Conservation (phyloP, 2,797 vertebrate species). For the Meda fulgida region DNA sequence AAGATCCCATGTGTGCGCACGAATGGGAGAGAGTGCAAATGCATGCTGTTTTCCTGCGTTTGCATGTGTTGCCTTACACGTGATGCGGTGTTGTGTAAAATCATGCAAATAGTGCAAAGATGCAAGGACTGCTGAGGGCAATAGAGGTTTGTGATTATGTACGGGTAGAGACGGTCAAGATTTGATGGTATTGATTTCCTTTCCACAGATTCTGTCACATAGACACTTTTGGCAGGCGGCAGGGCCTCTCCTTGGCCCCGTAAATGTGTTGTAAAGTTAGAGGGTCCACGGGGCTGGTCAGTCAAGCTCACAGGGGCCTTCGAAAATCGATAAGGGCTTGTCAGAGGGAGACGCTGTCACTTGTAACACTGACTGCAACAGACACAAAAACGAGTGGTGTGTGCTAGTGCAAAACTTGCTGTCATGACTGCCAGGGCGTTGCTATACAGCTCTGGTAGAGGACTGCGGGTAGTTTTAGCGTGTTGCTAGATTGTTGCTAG, state of each 20-base stretch:
- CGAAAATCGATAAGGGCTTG: constrained; percentile 87
- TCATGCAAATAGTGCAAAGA: constrained; percentile 2
- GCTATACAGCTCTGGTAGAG: constrained; percentile 49
- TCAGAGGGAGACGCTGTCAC: constrained; percentile 82
- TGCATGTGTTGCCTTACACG: constrained; percentile 20
- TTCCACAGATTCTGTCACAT: constrained; percentile 86
- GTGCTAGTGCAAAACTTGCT: not conserved
- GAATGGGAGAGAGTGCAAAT: constrained; percentile 15
- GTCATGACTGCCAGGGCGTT: constrained; percentile 66
- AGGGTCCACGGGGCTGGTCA: constrained; percentile 74
- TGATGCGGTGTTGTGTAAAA: constrained; percentile 25
- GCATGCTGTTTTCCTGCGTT: constrained; percentile 15
- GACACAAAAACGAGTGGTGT: constrained; percentile 60
- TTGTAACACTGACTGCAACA: constrained; percentile 18
- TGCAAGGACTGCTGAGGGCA: constrained; percentile 1
- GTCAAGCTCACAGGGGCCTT: constrained; percentile 82
- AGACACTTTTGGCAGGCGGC: constrained; percentile 79
- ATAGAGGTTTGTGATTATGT: constrained; percentile 8
- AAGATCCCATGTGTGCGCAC: constrained; percentile 43
- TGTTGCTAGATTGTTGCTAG: not conserved
- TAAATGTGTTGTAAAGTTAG: constrained; percentile 78
- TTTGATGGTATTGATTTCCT: constrained; percentile 93
- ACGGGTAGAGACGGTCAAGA: constrained; percentile 67
- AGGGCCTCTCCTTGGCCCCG: constrained; percentile 79
- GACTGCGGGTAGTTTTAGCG: not conserved